Evolutionary conservation across 2,888 invertebrate genomes (phyloP).

Genomic region (Dexiosoma caninum): DNA sequence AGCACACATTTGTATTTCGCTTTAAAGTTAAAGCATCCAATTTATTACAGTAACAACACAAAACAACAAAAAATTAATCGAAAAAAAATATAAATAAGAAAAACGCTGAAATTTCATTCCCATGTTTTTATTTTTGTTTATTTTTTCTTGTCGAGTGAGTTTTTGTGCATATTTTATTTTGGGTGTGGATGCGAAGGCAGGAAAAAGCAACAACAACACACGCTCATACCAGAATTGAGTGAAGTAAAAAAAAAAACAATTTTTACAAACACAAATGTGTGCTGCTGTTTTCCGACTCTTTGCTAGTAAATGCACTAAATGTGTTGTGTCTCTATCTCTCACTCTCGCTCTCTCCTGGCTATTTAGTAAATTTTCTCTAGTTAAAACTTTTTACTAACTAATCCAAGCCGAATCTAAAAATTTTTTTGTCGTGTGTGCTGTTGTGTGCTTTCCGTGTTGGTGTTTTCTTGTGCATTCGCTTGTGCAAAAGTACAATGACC

Average conservation of each 20-base stretch:
- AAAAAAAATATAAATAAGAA: neutral
- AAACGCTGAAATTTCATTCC: slow-evolving; percentile 6
- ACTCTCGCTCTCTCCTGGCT: neutral
- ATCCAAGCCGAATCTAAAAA: slow-evolving; percentile 55
- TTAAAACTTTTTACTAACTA: slow-evolving; percentile 54
- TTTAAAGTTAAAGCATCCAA: slow-evolving; percentile 17
- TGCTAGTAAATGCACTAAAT: slow-evolving; percentile 4
- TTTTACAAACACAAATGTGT: neutral
- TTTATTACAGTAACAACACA: neutral
- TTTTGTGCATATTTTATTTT: slow-evolving; percentile 30
- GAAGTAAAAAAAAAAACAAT: slow-evolving; percentile 18
- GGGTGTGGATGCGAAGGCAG: slow-evolving; percentile 40
- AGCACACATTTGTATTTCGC: neutral
- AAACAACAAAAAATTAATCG: too few species aligned
- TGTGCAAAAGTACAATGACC: slow-evolving; percentile 64
- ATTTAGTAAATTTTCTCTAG: slow-evolving; percentile 11
- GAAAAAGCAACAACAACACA: slow-evolving; percentile 15
- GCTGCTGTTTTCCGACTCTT: slow-evolving; percentile 1
- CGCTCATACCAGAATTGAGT: neutral
- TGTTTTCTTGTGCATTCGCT: slow-evolving; percentile 44
- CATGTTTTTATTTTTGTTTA: neutral
- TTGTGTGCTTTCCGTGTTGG: slow-evolving; percentile 1
- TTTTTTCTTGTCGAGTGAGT: too few species aligned
- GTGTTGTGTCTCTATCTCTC: too few species aligned
- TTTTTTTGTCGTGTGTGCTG: slow-evolving; percentile 7